Evolutionary conservation across 2,888 invertebrate genomes (phyloP).

Genomic region (Gortyna flavago): DNA sequence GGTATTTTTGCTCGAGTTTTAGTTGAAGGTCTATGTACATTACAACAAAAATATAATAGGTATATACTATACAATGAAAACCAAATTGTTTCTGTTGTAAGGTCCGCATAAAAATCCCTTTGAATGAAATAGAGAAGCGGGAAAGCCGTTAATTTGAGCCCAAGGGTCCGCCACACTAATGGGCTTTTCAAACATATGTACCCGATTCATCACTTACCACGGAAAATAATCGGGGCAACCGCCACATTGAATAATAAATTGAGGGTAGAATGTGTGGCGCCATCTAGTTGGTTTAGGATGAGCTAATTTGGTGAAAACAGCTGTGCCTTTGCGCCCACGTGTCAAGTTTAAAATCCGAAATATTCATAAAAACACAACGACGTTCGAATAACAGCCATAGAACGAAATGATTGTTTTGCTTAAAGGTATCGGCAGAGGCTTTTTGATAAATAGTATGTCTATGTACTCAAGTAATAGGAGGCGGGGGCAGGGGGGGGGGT

Average conservation of each 20-base stretch:
- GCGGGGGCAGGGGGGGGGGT: too few species aligned
- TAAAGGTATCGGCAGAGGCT: not conserved
- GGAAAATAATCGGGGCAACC: conserved; percentile 58
- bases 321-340: not conserved
- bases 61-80: not conserved
- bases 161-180: conserved; percentile 53
- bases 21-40: too few species aligned
- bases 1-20: too few species aligned
- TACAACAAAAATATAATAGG: not conserved
- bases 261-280: conserved; percentile 38
- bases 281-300: conserved; percentile 44
- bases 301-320: conserved; percentile 41
- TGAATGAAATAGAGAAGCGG: conserved; percentile 40
- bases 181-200: conserved; percentile 61
- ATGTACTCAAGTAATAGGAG: not conserved
- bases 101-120: conserved; percentile 35
- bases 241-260: conserved; percentile 54
- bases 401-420: not conserved
- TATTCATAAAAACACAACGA: not conserved
- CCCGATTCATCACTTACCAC: conserved; percentile 60
- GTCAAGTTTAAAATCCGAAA: not conserved
- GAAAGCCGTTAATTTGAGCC: conserved; percentile 56
- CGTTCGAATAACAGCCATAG: not conserved
- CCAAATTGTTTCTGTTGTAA: not conserved
- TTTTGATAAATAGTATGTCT: too few species aligned